These are phyloP conservation scores for Chaetogeoica ovagalla DNA, from an alignment of 2,888 invertebrate species.

Conservation along the genomic window DNA sequence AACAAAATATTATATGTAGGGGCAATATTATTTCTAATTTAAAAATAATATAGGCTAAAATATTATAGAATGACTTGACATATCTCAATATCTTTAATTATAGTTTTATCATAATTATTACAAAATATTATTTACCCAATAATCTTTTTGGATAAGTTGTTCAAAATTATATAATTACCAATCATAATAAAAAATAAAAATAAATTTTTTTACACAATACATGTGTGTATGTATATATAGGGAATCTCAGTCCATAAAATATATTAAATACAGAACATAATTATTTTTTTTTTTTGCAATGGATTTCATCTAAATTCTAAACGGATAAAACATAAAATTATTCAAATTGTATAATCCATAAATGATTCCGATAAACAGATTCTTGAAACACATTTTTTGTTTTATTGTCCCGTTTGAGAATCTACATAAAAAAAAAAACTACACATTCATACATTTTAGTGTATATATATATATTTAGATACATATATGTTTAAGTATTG, in stretches of 20 bases:
- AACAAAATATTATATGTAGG: constrained; percentile 4
- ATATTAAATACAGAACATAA: background rate
- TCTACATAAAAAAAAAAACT: background rate
- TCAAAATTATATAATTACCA: background rate
- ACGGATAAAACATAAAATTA: background rate
- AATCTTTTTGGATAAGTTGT: background rate
- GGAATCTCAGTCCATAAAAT: constrained; percentile 12
- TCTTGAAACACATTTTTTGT: background rate
- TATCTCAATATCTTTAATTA: background rate
- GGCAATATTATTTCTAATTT: constrained; percentile 1
- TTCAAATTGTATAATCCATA: background rate
- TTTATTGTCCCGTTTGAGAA: background rate
- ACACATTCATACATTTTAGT: background rate
- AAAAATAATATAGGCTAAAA: constrained; percentile 1
- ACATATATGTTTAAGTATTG: too few species aligned
- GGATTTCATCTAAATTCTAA: background rate
- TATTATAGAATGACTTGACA: constrained; percentile 20
- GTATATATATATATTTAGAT: too few species aligned
- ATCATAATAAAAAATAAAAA: background rate
- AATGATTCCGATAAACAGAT: background rate
- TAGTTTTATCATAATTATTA: background rate
- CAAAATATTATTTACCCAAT: background rate
- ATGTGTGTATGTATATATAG: background rate
- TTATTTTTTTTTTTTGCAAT: background rate
- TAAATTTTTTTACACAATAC: background rate